A percentile compares a stretch with the other conserved stretches of the same genome.
phyloP scores from a whole-genome alignment of 2,113 vertebrate genomes.

The Rhinopithecus roxellana region DNA sequence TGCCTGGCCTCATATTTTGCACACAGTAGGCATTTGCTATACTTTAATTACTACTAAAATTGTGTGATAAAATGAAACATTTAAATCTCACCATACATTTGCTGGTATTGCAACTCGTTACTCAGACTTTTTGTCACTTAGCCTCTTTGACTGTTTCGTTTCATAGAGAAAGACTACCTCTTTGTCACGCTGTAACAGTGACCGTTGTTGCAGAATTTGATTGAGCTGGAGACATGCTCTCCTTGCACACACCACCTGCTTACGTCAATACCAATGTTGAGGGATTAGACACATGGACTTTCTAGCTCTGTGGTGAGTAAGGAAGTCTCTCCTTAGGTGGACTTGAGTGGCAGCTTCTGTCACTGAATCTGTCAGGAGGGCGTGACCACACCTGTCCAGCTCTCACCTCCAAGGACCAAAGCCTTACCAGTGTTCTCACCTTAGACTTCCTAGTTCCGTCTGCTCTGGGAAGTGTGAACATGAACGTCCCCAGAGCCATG shows the following conservation, averaged over 20 bases:
- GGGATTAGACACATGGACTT: too few relatives aligned
- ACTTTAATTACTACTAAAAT: neutral
- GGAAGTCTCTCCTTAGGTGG: neutral
- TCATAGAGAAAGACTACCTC: neutral
- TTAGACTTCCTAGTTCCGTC: neutral
- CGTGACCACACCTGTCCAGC: accelerated
- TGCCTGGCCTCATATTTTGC: neutral
- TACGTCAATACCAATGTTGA: accelerated
- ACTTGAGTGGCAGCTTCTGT: neutral
- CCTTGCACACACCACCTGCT: neutral
- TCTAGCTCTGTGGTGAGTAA: neutral
- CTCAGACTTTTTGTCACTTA: neutral
- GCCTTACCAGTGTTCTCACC: neutral
- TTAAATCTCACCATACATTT: neutral
- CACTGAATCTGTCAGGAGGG: neutral
- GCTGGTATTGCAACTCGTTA: neutral
- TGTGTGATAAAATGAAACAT: neutral
- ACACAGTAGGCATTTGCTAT: accelerated
- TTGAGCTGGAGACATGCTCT: too few relatives aligned
- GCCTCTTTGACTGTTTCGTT: neutral
- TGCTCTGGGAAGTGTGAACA: accelerated
- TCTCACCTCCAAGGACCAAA: neutral
- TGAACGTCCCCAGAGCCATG: accelerated
- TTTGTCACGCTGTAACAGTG: neutral
- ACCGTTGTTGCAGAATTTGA: accelerated